These are phyloP conservation scores for Brachyopa scutellaris DNA, from an alignment of 2,888 invertebrate species.

Conservation along the genomic window DNA sequence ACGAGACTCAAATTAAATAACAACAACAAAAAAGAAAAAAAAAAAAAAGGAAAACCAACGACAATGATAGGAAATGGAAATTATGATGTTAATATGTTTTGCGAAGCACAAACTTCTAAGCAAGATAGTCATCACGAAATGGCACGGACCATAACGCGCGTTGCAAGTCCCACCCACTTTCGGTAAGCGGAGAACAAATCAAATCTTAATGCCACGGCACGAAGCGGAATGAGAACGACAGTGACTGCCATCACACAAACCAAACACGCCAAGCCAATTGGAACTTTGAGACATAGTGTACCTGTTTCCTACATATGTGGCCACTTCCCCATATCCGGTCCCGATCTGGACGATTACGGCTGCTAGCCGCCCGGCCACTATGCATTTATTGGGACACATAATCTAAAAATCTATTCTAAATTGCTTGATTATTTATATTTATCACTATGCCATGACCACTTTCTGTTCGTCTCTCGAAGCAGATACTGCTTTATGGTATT, in stretches of 20 bases:
- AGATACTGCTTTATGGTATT: neutral
- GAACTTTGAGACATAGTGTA: slow-evolving; percentile 43
- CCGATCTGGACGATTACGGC: slow-evolving; percentile 35
- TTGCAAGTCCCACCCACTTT: slow-evolving; percentile 38
- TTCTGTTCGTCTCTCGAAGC: slow-evolving; percentile 4
- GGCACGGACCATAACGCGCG: slow-evolving; percentile 26
- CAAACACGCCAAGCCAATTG: slow-evolving; percentile 31
- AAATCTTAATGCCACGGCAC: slow-evolving; percentile 23
- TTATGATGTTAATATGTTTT: slow-evolving; percentile 33
- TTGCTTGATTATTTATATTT: slow-evolving; percentile 35
- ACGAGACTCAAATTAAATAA: neutral
- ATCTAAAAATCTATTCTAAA: slow-evolving; percentile 27
- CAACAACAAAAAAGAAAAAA: too few relatives aligned
- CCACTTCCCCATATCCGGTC: slow-evolving; percentile 41
- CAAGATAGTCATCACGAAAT: slow-evolving; percentile 22
- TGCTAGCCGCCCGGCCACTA: slow-evolving; percentile 7
- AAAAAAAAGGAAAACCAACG: neutral
- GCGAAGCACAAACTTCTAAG: slow-evolving; percentile 24
- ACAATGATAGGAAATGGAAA: slow-evolving; percentile 1
- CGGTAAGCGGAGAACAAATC: slow-evolving; percentile 26
- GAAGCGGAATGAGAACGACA: slow-evolving; percentile 23
- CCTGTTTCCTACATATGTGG: slow-evolving; percentile 31
- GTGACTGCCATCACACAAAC: slow-evolving; percentile 13
- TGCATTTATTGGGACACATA: slow-evolving; percentile 20
- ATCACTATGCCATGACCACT: slow-evolving; percentile 23